phyloP scores from a whole-genome alignment of 1,140 invertebrate genomes.

The Schlechtendalia chinensis region DNA sequence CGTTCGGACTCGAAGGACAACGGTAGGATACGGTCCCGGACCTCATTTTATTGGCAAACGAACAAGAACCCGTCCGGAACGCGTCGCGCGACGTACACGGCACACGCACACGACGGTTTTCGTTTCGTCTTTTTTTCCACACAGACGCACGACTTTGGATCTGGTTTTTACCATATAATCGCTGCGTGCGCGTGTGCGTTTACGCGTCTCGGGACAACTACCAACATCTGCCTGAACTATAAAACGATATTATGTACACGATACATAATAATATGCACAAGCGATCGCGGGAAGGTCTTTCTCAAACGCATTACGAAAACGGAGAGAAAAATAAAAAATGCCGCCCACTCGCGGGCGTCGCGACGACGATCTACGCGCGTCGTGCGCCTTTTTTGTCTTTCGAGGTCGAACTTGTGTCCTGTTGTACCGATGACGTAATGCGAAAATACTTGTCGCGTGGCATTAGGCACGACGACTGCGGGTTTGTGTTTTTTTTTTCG shows the following conservation, averaged over 20 bases:
- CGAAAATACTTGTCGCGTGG: not conserved
- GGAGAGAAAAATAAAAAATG: conserved; percentile 25
- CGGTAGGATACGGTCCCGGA: not conserved
- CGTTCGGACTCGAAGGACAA: not conserved
- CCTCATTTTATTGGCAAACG: not conserved
- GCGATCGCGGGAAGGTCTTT: conserved; percentile 8
- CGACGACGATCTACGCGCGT: not conserved
- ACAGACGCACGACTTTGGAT: not conserved
- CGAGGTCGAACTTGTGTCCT: conserved; percentile 10
- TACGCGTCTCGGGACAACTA: not conserved
- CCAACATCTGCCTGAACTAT: conserved; percentile 24
- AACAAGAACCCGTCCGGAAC: not conserved
- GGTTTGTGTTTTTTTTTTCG: too few species aligned
- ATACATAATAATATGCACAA: conserved; percentile 4
- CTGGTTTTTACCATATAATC: conserved; percentile 23
- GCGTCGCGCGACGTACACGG: not conserved
- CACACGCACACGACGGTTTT: not conserved
- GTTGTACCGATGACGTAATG: conserved; percentile 10
- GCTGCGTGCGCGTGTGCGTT: not conserved
- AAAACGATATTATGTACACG: not conserved
- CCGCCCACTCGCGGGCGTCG: conserved; percentile 31
- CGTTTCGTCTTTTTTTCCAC: not conserved
- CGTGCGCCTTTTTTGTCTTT: conserved; percentile 37
- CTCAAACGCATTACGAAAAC: not conserved
- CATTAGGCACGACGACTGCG: too few species aligned